These are phyloP conservation scores for Temnothorax rugatulus DNA, from an alignment of 2,888 invertebrate species.

Conservation along the genomic window DNA sequence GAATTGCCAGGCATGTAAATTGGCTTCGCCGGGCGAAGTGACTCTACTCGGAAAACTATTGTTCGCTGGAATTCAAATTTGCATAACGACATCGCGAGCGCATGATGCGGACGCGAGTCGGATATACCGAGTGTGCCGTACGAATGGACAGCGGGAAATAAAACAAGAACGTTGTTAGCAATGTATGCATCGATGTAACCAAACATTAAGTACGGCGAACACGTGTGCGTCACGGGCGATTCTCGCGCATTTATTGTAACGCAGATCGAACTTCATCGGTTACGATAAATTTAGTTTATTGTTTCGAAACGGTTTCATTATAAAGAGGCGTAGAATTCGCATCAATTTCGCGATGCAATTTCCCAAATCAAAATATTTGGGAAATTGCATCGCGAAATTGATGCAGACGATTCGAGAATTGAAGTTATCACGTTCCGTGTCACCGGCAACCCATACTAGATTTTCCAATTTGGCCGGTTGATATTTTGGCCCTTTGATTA, in stretches of 20 bases:
- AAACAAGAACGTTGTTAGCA: not conserved
- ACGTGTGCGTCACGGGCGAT: not conserved
- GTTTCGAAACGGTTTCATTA: conserved; percentile 14
- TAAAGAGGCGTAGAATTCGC: not conserved
- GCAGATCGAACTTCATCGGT: conserved; percentile 1
- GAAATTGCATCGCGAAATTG: no score
- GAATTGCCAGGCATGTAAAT: conserved; percentile 70
- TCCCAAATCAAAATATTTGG: no score
- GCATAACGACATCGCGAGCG: conserved; percentile 77
- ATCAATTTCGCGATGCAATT: not conserved
- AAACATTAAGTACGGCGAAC: not conserved
- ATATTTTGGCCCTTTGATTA: no score
- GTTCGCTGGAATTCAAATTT: conserved; percentile 78
- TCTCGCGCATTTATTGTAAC: not conserved
- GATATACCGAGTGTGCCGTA: no score
- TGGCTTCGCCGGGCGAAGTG: conserved; percentile 55
- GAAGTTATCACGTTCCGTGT: not conserved
- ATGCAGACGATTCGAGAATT: no score
- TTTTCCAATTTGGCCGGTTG: no score
- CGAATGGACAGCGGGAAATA: conserved; percentile 48
- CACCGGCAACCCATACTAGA: no score
- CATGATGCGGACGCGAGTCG: conserved; percentile 59
- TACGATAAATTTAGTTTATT: conserved; percentile 12
- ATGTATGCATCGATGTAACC: not conserved
- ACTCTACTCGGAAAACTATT: conserved; percentile 75